Conservation (phyloP, 2,797 vertebrate species). For the Acestrorhynchus altus region DNA sequence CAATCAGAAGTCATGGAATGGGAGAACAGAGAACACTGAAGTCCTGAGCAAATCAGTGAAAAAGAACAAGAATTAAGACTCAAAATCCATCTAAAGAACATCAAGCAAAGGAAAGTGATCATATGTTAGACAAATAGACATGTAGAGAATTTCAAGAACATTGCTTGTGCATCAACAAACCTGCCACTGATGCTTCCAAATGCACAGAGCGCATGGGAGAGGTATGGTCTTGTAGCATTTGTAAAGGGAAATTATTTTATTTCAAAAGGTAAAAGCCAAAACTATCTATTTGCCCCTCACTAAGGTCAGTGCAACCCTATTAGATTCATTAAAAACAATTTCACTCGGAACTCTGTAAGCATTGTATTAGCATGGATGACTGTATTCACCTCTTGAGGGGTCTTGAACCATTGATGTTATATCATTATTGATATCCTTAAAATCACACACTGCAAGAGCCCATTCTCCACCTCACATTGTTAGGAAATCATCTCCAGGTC, state of each 20-base stretch:
- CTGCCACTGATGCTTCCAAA: constrained; percentile 25
- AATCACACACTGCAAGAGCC: constrained; percentile 55
- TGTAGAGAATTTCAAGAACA: not conserved
- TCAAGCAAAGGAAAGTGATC: constrained; percentile 16
- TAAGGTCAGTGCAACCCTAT: constrained; percentile 44
- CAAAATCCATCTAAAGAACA: constrained; percentile 8
- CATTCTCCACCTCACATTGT: constrained; percentile 50
- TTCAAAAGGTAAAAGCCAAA: constrained; percentile 43
- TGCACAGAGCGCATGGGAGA: constrained; percentile 35
- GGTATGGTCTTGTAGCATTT: constrained; percentile 40
- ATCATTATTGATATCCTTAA: constrained; percentile 49
- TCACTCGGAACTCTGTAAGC: constrained; percentile 51
- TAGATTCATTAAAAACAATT: constrained; percentile 43
- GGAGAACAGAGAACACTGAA: not conserved
- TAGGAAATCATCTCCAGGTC: constrained; percentile 59
- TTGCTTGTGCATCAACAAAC: constrained; percentile 6
- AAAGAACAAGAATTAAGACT: not conserved
- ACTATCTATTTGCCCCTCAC: constrained; percentile 31
- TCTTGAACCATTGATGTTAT: constrained; percentile 50
- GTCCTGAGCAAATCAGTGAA: constrained; percentile 34
- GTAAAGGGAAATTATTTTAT: constrained; percentile 49
- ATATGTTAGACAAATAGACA: not conserved
- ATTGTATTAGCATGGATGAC: constrained; percentile 43
- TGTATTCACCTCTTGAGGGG: constrained; percentile 60
- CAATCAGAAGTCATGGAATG: constrained; percentile 25